Evolutionary conservation across 2,797 vertebrate species (phyloP), one percentile per base, ranked within the genome.

Genomic region (Danio jaintianensis): DNA sequence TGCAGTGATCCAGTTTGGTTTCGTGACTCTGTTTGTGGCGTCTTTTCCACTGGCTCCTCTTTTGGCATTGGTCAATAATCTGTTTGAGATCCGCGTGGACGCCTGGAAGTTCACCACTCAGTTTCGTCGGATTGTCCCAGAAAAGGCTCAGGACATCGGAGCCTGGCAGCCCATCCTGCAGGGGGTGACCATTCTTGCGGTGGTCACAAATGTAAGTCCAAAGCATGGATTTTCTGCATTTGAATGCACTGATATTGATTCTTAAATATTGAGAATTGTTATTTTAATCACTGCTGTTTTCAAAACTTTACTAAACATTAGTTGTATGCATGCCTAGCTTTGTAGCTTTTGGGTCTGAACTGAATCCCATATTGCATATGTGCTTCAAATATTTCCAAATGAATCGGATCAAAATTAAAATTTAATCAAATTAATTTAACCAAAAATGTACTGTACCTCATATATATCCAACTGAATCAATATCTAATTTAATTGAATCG

Each of bases 101-200:
- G 94, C 98, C 81, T 99, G 98, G 98, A 99, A 99, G 77, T 92
- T 99, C 85, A 99, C 96, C 40, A 99, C 98, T 7, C 98, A 99
- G 93, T 99, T 93, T 91, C 94, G 96, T 75, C 95, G 98, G 52
- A 96, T 97, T 0, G 96, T 98, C 69, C 97, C 98, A 20, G 88
- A 96, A 0, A 99, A 99, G 88, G 97, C 97, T 20, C 97, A 97
- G 45, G 96, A 96, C 92, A 98, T 99, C 36, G 98, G 98, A 7
- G 95, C 98, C 75, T 99, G 98, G 98, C 95, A 97, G 85, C 96
- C 98, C 82, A 99, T 99, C 88, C 95, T 99, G 45, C 96, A 95
- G 0, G 95, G 92, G 15, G 94, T 99, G 87, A 96, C 97, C 1
- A 84, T 98, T 20, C 90, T 99, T 20, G 99, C 98, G 10, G 98